Evolutionary conservation across 2,797 vertebrate species (phyloP).

Genomic region (Epinephelus coioides): DNA sequence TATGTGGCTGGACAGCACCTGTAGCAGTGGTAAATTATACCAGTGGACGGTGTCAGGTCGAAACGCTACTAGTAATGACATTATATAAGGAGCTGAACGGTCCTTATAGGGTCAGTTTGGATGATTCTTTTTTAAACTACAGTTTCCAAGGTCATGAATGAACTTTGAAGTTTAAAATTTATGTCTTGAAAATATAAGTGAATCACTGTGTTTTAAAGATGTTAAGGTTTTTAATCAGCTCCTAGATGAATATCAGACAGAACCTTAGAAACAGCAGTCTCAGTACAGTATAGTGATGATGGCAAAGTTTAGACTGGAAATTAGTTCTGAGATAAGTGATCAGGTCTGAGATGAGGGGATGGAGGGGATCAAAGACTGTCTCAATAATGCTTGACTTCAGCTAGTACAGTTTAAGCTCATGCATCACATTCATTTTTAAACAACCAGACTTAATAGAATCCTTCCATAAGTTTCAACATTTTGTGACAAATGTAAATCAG

Average conservation of each 20-base stretch:
- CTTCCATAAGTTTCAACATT: not conserved
- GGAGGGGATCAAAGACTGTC: not conserved
- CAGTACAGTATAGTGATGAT: not conserved
- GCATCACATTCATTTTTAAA: not conserved
- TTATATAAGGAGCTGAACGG: no score
- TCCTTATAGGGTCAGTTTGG: no score
- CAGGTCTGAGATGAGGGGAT: not conserved
- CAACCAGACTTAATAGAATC: not conserved
- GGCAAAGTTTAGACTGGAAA: conserved; percentile 2
- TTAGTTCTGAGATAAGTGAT: not conserved
- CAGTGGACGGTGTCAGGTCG: no score
- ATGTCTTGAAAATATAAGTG: not conserved
- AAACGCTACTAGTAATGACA: no score
- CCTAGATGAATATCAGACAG: not conserved
- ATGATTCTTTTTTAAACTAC: no score
- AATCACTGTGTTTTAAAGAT: not conserved
- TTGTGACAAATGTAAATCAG: not conserved
- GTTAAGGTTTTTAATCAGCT: not conserved
- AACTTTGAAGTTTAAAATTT: not conserved
- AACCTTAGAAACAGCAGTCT: not conserved
- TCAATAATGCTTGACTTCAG: not conserved
- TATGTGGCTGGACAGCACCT: no score
- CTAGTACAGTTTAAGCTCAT: not conserved
- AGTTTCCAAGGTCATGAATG: no score
- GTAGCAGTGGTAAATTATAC: no score